A percentile compares a stretch with the other conserved stretches of the same genome.
Conservation (phyloP, 2,888 invertebrate genomes). For the Latrodectus elegans region DNA sequence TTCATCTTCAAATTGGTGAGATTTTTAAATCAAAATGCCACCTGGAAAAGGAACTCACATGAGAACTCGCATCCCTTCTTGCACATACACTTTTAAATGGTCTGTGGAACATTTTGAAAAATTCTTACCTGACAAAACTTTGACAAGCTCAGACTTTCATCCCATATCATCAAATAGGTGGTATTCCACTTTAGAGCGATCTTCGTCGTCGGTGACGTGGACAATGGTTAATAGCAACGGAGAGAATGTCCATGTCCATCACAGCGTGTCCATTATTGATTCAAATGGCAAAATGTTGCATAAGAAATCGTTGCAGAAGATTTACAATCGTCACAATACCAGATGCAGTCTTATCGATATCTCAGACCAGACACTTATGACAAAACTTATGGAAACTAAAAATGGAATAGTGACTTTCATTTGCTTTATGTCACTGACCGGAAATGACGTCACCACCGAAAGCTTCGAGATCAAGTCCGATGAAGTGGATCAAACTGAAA, state of each 20-base stretch:
- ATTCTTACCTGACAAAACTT: not conserved
- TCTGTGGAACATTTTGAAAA: not conserved
- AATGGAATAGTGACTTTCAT: not conserved
- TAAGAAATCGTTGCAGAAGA: not conserved
- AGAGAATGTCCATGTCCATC: not conserved
- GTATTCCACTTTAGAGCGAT: not conserved
- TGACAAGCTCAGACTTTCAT: not conserved
- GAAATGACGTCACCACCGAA: not conserved
- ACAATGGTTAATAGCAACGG: not conserved
- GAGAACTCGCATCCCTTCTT: not conserved
- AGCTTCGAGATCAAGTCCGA: not conserved
- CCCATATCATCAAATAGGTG: not conserved
- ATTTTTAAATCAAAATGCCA: no score
- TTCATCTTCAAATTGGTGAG: no score
- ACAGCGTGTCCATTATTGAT: not conserved
- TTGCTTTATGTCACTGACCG: not conserved
- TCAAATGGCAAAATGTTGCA: not conserved
- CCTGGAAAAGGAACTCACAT: not conserved
- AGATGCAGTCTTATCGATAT: no score
- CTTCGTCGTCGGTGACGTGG: not conserved
- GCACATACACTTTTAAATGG: not conserved
- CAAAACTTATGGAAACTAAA: not conserved
- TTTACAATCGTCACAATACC: not conserved
- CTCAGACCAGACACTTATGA: no score
- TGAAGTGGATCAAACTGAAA: not conserved